These are phyloP conservation scores for Rhamphomyia laevipes DNA, from an alignment of 2,888 invertebrate species.

Conservation along the genomic window DNA sequence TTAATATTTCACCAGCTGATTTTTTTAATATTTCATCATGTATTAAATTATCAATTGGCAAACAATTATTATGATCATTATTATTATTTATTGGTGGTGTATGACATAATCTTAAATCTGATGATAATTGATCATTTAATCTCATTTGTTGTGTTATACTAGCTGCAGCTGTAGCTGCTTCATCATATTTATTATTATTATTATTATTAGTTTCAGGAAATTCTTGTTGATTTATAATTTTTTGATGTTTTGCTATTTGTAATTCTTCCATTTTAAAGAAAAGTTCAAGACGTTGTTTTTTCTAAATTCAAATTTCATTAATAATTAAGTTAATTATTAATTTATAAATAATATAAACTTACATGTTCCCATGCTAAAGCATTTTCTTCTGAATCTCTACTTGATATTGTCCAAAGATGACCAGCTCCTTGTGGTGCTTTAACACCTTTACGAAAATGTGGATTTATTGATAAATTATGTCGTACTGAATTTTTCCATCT, in stretches of 20 bases:
- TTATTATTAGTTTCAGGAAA: constrained; percentile 9
- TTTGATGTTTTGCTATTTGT: constrained; percentile 17
- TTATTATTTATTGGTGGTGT: background rate
- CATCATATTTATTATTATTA: constrained; percentile 26
- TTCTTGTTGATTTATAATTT: constrained; percentile 15
- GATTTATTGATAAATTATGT: constrained; percentile 84
- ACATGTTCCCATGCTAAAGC: constrained; percentile 47
- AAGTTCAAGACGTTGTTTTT: constrained; percentile 44
- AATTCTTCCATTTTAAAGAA: constrained; percentile 39
- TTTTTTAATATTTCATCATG: constrained; percentile 40
- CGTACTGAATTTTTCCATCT: constrained; percentile 89
- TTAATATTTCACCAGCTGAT: constrained; percentile 48
- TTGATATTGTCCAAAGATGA: constrained; percentile 79
- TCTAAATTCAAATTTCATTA: constrained; percentile 24
- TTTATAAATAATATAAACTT: constrained; percentile 18
- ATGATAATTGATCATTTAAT: constrained; percentile 10
- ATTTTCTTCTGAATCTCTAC: constrained; percentile 44
- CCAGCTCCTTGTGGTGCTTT: constrained; percentile 81
- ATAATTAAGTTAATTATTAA: background rate
- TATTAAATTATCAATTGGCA: constrained; percentile 26
- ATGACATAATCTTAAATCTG: constrained; percentile 6
- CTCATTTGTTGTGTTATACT: constrained; percentile 31
- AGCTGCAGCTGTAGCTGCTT: constrained; percentile 34
- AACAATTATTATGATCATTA: constrained; percentile 8
- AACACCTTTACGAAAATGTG: constrained; percentile 78